Base-by-base conservation (phyloP, 1,140 invertebrate species). In the Pinna nobilis region DNA sequence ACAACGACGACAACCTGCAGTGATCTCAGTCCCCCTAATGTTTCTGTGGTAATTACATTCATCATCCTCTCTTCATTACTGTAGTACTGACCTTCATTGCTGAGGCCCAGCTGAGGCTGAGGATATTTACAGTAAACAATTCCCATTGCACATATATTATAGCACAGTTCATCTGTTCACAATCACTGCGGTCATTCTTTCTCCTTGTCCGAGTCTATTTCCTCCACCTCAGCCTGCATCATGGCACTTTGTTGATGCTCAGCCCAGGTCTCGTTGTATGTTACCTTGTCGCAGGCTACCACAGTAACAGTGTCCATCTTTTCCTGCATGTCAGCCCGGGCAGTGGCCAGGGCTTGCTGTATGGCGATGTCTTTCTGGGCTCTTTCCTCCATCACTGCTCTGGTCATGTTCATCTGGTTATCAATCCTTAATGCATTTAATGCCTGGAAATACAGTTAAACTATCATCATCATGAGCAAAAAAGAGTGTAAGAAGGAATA, bases 301-400 rank as follows among this genome's bases (percentile, higher is more conserved):
- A 87, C 82, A 2, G 82, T 82, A 0, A 83, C 81, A 20, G 76
- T 70, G 23, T 85, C 84, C 32, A 80, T 74, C 77, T 86, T 87
- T 9, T 86, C 84, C 41, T 84, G 83, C 39, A 89, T 79, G 51
- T 88, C 87, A 3, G 79, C 72, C 1, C 85, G 69, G 1, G 84
- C 81, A 47, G 87, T 82, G 15, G 84, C 81, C 37, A 89, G 35
- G 0, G 88, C 87, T 63, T 89, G 82, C 67, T 89, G 87, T 7
- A 89, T 64, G 7, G 87, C 86, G 7, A 87, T 81, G 50, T 88
- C 87, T 75, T 85, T 87, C 69, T 89, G 88, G 7, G 80, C 71
- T 47, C 87, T 70, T 32, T 88, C 87, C 51, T 89, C 88, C 70
- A 90, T 83, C 15, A 89, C 55, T 6, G 87, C 84, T 32, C 85